Base-by-base conservation (phyloP, 1,140 invertebrate genomes). In the Augochlora pura region DNA sequence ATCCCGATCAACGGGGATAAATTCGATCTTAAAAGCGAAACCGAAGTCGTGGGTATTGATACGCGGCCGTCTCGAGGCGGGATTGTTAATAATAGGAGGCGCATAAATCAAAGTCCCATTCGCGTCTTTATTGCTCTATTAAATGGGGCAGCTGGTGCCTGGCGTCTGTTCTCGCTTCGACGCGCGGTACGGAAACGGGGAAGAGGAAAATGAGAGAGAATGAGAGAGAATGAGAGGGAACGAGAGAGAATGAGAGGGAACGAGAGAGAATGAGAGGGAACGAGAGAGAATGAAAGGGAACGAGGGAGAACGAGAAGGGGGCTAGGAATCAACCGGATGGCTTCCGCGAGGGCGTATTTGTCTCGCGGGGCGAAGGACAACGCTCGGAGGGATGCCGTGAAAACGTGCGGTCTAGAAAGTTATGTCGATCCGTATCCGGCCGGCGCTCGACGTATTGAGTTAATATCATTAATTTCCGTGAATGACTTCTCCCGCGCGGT, bases 91-190 rank as follows among this genome's bases (percentile, higher is more conserved):
- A 92, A 92, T 92, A 87, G 88, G 83, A 88, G 90, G 25, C 86
- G 86, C 89, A 92, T 93, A 92, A 93, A 93, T 93, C 92, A 93
- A 90, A 89, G 89, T 86, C 84, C 88, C 86, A 91, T 91, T 92
- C 91, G 88, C 84, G 90, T 92, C 91, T 93, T 93, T 93, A 93
- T 93, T 93, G 90, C 91, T 92, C 90, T 89, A 92, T 91, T 92
- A 93, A 93, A 93, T 87, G 88, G 88, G 91, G 90, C 91, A 92
- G 91, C 91, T 92, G 91, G 88, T 89, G 84, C 88, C 86, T 85
- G 83, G 77, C 82, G 59, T 77, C 39, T 72, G 73, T 74, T 76
- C 72, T 70, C 68, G 71, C 21, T 80, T 77, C 70, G 72, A 67
- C 73, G 54, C 54, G 27, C 25, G 10, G 42, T 14, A 14, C 42